Conservation (phyloP, 2,888 invertebrate species). For the Erebia aethiops region DNA sequence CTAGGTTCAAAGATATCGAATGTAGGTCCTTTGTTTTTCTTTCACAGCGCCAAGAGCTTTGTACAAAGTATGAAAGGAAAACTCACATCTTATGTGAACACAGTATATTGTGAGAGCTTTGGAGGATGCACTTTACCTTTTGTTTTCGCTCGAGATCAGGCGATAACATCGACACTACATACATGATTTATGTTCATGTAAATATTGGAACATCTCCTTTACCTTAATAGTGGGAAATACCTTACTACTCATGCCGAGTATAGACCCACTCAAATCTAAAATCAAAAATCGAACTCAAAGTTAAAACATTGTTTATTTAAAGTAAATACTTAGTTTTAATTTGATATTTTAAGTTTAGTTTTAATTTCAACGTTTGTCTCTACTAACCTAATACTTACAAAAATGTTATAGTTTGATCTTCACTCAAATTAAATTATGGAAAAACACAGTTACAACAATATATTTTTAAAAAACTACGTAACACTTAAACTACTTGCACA, state of each 20-base stretch:
- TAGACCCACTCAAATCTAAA: not conserved
- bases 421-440: no score
- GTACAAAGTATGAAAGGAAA: constrained; percentile 18
- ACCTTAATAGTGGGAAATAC: not conserved
- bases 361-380: no score
- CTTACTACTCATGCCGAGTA: not conserved
- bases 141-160: constrained; percentile 37
- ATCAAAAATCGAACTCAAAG: no score
- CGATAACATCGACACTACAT: constrained; percentile 32
- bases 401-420: no score
- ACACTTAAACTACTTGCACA: no score
- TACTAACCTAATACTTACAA: no score
- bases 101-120: constrained; percentile 21
- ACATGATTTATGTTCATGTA: constrained; percentile 27
- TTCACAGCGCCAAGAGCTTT: constrained; percentile 1
- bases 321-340: no score
- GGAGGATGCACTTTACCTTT: constrained; percentile 31
- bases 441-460: no score
- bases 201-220: constrained; percentile 3
- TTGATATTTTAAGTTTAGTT: no score
- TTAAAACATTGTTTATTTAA: no score
- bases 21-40: constrained; percentile 8
- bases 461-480: no score
- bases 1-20: constrained; percentile 3
- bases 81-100: constrained; percentile 13